Evolutionary conservation across 2,888 invertebrate species (phyloP).

Genomic region (Chydorus sphaericus): DNA sequence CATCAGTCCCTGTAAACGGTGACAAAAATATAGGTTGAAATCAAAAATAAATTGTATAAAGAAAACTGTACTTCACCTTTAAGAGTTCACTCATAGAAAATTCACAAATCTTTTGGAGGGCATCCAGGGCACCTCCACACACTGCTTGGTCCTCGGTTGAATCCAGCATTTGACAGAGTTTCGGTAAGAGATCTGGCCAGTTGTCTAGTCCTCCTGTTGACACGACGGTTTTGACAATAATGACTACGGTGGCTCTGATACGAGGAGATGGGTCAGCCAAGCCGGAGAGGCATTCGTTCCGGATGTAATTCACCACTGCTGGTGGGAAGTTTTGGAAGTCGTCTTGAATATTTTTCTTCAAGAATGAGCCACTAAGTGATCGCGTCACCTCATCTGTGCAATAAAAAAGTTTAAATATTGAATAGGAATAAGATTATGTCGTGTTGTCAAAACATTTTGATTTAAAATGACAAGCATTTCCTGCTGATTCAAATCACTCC

Average conservation of each 20-base stretch:
- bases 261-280: slow-evolving; percentile 90
- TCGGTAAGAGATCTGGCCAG: slow-evolving; percentile 90
- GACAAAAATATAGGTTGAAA: not conserved
- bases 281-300: slow-evolving; percentile 85
- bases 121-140: slow-evolving; percentile 96
- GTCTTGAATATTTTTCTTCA: slow-evolving; percentile 94
- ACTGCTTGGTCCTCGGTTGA: slow-evolving; percentile 90
- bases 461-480: too few relatives aligned
- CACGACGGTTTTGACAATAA: slow-evolving; percentile 93
- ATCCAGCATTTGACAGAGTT: too few relatives aligned
- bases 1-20: slow-evolving; percentile 59
- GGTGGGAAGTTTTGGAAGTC: slow-evolving; percentile 78
- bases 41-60: not conserved
- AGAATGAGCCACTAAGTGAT: slow-evolving; percentile 88
- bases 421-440: too few relatives aligned
- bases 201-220: slow-evolving; percentile 71
- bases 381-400: slow-evolving; percentile 79
- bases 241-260: slow-evolving; percentile 93
- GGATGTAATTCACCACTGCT: slow-evolving; percentile 86
- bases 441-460: not conserved
- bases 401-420: slow-evolving; percentile 8
- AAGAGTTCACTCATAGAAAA: not conserved
- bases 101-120: slow-evolving; percentile 96
- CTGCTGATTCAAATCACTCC: too few relatives aligned
- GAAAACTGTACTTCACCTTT: slow-evolving; percentile 2